A percentile compares a stretch with the other conserved stretches of the same genome.
Conservation (phyloP, 2,888 invertebrate species). For the Pyralis farinalis region DNA sequence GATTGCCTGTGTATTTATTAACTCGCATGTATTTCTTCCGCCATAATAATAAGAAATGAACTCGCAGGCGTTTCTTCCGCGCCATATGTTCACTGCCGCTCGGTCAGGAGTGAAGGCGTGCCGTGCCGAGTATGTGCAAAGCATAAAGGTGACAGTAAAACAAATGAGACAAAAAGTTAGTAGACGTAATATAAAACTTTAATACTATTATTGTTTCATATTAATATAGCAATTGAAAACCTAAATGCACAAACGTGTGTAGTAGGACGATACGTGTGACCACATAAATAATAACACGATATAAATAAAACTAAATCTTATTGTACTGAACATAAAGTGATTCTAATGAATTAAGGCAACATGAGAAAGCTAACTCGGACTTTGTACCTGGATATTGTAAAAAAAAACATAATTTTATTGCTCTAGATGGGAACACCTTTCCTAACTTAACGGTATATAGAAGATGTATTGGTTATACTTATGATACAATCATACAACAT, state of each 20-base stretch:
- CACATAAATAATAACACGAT: constrained; percentile 34
- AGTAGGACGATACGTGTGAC: constrained; percentile 25
- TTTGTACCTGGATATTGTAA: constrained; percentile 1
- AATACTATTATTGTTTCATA: constrained; percentile 69
- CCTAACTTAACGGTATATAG: too few relatives aligned
- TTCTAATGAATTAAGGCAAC: constrained; percentile 41
- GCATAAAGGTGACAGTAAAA: too few relatives aligned
- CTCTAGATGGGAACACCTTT: too few relatives aligned
- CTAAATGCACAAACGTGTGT: constrained; percentile 45
- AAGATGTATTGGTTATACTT: not conserved
- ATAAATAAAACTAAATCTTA: constrained; percentile 23
- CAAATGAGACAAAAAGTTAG: constrained; percentile 34
- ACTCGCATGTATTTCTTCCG: too few relatives aligned
- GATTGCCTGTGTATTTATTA: too few relatives aligned
- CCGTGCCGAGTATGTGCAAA: too few relatives aligned
- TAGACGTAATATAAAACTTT: constrained; percentile 52
- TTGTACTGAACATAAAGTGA: constrained; percentile 29
- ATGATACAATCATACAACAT: too few relatives aligned
- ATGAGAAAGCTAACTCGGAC: constrained; percentile 33
- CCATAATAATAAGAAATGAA: too few relatives aligned
- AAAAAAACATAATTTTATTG: too few relatives aligned
- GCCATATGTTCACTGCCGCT: too few relatives aligned
- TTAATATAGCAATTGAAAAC: constrained; percentile 41
- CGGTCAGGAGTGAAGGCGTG: too few relatives aligned
- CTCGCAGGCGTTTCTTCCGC: too few relatives aligned